Evolutionary conservation across 2,888 invertebrate genomes (phyloP).

Genomic region (Aphrophora alni): DNA sequence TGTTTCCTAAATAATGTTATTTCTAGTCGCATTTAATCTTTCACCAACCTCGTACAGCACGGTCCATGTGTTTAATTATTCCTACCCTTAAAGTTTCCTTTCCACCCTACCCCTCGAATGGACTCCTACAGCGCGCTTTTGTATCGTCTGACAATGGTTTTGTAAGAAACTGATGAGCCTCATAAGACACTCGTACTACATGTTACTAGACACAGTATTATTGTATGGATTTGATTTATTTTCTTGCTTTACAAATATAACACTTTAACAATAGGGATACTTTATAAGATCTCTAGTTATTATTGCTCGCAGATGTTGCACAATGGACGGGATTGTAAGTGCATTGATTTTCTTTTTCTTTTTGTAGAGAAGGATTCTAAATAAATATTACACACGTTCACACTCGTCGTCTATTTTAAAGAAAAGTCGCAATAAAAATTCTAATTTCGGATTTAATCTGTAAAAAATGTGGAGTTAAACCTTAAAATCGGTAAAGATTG

Average conservation of each 20-base stretch:
- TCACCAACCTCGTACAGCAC: background rate
- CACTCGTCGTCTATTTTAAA: no score
- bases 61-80: constrained; percentile 6
- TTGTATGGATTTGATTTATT: background rate
- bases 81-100: background rate
- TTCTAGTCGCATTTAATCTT: background rate
- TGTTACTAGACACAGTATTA: background rate
- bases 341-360: background rate
- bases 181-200: background rate
- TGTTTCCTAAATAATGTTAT: background rate
- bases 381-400: no score
- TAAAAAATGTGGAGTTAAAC: no score
- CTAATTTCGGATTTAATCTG: no score
- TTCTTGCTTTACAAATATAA: background rate
- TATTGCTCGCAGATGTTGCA: background rate
- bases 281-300: background rate
- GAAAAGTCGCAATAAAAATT: no score
- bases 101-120: background rate
- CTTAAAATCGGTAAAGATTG: no score
- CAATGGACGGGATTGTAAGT: background rate
- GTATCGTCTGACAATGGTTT: background rate
- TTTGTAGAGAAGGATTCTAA: no score
- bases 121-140: background rate
- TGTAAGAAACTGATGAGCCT: background rate
- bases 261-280: background rate